Evolutionary conservation across 1,140 invertebrate genomes (phyloP), one percentile per base, ranked within the genome.

Genomic region (Tetramorium alpestre): DNA sequence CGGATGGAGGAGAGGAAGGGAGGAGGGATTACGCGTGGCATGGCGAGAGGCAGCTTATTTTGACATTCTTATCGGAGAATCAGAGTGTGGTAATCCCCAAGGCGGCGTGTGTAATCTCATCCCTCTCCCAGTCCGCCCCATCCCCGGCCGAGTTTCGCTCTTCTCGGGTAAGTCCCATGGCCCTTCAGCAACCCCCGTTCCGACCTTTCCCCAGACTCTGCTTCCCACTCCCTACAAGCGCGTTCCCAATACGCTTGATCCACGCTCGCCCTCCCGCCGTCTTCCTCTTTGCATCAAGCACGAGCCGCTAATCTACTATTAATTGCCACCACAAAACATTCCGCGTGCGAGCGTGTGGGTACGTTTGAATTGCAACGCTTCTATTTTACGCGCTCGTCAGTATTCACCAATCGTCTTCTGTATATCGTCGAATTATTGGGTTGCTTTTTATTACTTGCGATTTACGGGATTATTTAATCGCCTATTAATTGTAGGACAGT

Each of bases 291-390:
- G 72, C 90, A 70, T 60, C 89, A 76, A 65, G 47, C 69, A 85
- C 86, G 67, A 90, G 86, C 87, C 91, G 89, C 89, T 95, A 95
- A 95, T 95, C 94, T 94, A 93, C 93, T 93, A 95, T 95, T 95
- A 95, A 95, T 95, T 95, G 94, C 94, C 90, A 90, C 92, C 92
- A 93, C 94, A 94, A 94, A 95, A 93, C 93, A 93, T 86, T 90
- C 92, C 92, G 92, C 86, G 87, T 47, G 41, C 72, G 86, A 91
- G 90, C 72, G 91, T 91, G 91, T 84, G 86, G 33, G n/a, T 75
- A 88, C 88, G 86, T 87, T 92, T 88, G 88, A 91, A 93, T 85
- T 91, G 90, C 89, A 90, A 90, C 88, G 81, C 86, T 87, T 77
- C 86, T 77, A 89, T 87, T 54, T 54, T 65, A 49, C 85, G 56